A percentile compares a stretch with the other conserved stretches of the same genome.
Evolutionary conservation across 2,113 vertebrate species (phyloP).

Genomic region (Myrmecobius fasciatus): DNA sequence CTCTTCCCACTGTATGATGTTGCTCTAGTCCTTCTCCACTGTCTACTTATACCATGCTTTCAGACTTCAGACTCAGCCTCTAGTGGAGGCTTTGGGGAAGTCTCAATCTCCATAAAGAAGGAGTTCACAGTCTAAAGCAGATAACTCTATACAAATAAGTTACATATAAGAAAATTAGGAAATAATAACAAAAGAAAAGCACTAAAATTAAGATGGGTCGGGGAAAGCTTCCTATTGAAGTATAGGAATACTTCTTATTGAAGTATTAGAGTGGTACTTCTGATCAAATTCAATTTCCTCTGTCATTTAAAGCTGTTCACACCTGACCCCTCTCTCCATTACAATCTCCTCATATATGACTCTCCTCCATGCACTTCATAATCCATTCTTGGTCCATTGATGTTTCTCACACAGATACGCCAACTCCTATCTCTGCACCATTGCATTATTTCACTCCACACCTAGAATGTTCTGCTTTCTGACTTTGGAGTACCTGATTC

Average conservation of each 20-base stretch:
- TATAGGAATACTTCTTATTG: no score
- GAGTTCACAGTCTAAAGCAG: no score
- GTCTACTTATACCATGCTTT: neutral
- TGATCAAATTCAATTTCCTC: neutral
- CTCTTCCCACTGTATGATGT: neutral
- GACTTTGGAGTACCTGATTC: neutral
- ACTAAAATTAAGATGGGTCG: no score
- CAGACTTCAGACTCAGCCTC: neutral
- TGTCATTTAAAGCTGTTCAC: neutral
- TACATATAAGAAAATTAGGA: no score
- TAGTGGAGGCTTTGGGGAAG: neutral
- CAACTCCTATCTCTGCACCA: neutral
- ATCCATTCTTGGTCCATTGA: neutral
- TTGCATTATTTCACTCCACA: neutral
- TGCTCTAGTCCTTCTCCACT: constrained; percentile 27
- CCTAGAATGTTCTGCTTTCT: neutral
- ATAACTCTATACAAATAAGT: no score
- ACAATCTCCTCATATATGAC: neutral
- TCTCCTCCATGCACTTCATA: neutral
- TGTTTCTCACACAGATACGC: neutral
- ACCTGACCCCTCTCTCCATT: neutral
- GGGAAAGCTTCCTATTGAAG: no score
- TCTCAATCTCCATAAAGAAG: neutral
- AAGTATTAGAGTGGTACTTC: neutral
- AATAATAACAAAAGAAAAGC: no score